Conservation (phyloP, 2,888 invertebrate genomes). For the Choreutis nemorana region DNA sequence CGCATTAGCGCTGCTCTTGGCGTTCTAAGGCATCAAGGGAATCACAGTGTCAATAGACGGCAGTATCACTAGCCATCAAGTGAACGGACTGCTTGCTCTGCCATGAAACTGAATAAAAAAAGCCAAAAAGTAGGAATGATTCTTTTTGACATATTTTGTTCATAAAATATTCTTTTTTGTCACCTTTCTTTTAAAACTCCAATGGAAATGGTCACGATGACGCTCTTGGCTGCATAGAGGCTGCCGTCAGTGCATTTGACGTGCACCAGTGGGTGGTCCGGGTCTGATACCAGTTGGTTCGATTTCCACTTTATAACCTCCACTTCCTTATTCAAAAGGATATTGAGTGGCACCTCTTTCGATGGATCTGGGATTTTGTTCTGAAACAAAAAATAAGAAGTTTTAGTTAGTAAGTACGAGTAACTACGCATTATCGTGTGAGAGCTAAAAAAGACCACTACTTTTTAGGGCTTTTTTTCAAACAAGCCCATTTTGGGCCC, state of each 20-base stretch:
- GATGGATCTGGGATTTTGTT: constrained; percentile 52
- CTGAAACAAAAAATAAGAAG: constrained; percentile 31
- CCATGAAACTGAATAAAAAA: too few relatives aligned
- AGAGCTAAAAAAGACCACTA: too few relatives aligned
- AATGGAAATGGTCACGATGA: constrained; percentile 72
- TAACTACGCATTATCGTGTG: neutral
- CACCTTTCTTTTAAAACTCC: constrained; percentile 72
- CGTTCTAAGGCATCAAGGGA: too few relatives aligned
- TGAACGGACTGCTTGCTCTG: too few relatives aligned
- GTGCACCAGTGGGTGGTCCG: constrained; percentile 42
- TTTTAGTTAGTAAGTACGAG: too few relatives aligned
- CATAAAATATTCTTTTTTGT: neutral
- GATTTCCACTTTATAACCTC: constrained; percentile 54
- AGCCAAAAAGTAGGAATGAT: too few relatives aligned
- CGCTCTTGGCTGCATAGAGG: constrained; percentile 65
- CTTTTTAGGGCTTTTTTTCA: too few relatives aligned
- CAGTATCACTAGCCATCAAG: too few relatives aligned
- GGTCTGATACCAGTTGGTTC: constrained; percentile 21
- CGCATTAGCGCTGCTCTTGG: too few relatives aligned
- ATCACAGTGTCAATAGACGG: too few relatives aligned
- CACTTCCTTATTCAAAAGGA: constrained; percentile 63
- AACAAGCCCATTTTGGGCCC: too few relatives aligned
- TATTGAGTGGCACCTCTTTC: constrained; percentile 43
- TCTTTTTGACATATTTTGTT: neutral
- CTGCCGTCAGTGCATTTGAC: constrained; percentile 66